Base-by-base conservation (phyloP, 2,113 vertebrate genomes). In the Bagarius yarrelli region DNA sequence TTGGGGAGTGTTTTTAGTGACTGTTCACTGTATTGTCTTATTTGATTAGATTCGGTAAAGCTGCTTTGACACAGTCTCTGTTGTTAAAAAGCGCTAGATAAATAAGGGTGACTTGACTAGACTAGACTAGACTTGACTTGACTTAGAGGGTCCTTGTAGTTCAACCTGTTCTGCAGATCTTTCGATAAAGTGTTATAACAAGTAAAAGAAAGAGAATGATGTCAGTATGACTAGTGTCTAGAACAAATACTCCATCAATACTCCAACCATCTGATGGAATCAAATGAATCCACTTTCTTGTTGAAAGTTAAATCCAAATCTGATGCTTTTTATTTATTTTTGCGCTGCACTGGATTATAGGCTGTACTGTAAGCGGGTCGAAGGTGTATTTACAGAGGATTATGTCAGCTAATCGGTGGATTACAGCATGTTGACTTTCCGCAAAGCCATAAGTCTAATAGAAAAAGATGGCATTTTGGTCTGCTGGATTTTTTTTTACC, bases 381-480 rank as follows among this genome's bases (percentile, higher is more conserved):
- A 88, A 91, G 92, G 86, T 90, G 93, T 94, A 89, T 94, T 95
- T 93, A 95, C 93, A 94, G 93, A 91, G 89, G 92, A 94, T 96
- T 95, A 95, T 94, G 88, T 90, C 93, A 93, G 93, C 92, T 96
- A 93, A 96, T 95, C 93, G 84, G 83, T 5, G 92, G 93, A 94
- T 94, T 94, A 94, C 93, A 93, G 92, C 90, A 88, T 85, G 93
- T 94, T 89, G 90, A 88, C 81, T 88, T 91, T 87, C 92, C 91
- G 91, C 89, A 84, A 87, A 87, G 86, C 83, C 74, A 83, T 90
- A 91, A 93, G 66, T 90, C 83, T 84, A 84, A 59, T 82, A 32
- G 84, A 85, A 19, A 11, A 1, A 27, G 84, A 85, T 86, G 81
- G 77, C 64, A 81, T 70, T 75, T 61, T 32, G 80, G 73, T 84